phyloP scores from a whole-genome alignment of 1,140 invertebrate species.

The Drosophila paulistorum region DNA sequence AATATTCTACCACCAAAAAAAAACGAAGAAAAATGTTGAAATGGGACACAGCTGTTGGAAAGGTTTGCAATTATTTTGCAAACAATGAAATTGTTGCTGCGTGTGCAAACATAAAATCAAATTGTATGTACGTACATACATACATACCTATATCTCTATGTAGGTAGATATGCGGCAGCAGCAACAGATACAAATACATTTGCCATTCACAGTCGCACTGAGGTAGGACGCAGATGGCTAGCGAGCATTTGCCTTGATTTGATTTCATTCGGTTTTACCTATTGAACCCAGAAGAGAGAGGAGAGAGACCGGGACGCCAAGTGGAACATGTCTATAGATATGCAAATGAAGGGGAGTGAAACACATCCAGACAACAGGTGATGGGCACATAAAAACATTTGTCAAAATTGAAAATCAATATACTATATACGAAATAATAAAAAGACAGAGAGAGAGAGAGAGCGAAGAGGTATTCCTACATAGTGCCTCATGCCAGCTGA shows the following conservation, averaged over 20 bases:
- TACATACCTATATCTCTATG: slow-evolving; percentile 26
- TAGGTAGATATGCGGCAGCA: slow-evolving; percentile 43
- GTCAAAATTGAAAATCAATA: slow-evolving; percentile 51
- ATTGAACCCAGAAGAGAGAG: slow-evolving; percentile 20
- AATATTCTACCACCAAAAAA: slow-evolving; percentile 20
- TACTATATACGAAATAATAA: slow-evolving; percentile 24
- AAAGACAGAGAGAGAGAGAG: no score
- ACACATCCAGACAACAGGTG: slow-evolving; percentile 58
- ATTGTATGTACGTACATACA: slow-evolving; percentile 69
- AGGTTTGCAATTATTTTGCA: slow-evolving; percentile 80
- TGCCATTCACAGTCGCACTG: slow-evolving; percentile 14
- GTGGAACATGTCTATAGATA: slow-evolving; percentile 54
- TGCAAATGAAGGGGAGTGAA: slow-evolving; percentile 53
- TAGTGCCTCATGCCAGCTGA: neutral
- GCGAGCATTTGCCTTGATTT: slow-evolving; percentile 72
- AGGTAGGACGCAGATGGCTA: slow-evolving; percentile 63
- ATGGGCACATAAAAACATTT: slow-evolving; percentile 67
- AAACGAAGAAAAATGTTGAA: slow-evolving; percentile 14
- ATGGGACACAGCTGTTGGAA: slow-evolving; percentile 62
- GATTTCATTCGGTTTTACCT: slow-evolving; percentile 63
- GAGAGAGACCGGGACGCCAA: neutral
- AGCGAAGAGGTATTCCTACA: neutral
- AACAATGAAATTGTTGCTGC: slow-evolving; percentile 81
- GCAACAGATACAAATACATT: slow-evolving; percentile 41
- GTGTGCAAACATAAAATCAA: slow-evolving; percentile 81